A percentile compares a stretch with the other conserved stretches of the same genome.
phyloP scores from a whole-genome alignment of 2,888 invertebrate genomes.

The Phlogophora meticulosa region DNA sequence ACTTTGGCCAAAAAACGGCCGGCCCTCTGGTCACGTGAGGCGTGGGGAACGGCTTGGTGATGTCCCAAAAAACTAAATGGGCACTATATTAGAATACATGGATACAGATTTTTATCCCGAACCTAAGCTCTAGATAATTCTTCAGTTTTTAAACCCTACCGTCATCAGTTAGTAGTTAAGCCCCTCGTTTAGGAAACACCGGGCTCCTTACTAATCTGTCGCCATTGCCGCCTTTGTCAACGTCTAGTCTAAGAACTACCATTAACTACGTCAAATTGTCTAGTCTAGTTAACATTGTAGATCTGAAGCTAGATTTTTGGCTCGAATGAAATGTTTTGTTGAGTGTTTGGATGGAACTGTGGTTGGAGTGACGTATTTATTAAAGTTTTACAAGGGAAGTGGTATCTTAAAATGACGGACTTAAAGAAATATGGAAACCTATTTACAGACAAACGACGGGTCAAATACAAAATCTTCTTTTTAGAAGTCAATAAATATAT shows the following conservation, averaged over 20 bases:
- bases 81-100: too few relatives aligned
- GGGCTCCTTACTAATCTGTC: conserved; percentile 58
- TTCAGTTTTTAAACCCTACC: conserved; percentile 45
- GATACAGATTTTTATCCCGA: background rate
- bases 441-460: too few relatives aligned
- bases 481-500: too few relatives aligned
- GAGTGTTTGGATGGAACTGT: background rate
- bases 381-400: too few relatives aligned
- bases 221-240: conserved; percentile 65
- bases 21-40: too few relatives aligned
- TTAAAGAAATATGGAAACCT: too few relatives aligned
- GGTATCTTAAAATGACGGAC: too few relatives aligned
- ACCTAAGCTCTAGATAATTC: conserved; percentile 37
- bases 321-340: background rate
- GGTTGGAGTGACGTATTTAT: too few relatives aligned
- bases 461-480: too few relatives aligned
- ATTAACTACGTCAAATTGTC: conserved; percentile 61
- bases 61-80: too few relatives aligned
- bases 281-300: conserved; percentile 35
- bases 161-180: conserved; percentile 52
- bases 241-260: conserved; percentile 63
- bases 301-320: conserved; percentile 41
- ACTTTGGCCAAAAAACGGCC: too few relatives aligned
- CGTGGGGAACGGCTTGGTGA: too few relatives aligned
- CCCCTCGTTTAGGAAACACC: conserved; percentile 19